Conservation (phyloP, 2,888 invertebrate genomes). For the Drosophila greeni region DNA sequence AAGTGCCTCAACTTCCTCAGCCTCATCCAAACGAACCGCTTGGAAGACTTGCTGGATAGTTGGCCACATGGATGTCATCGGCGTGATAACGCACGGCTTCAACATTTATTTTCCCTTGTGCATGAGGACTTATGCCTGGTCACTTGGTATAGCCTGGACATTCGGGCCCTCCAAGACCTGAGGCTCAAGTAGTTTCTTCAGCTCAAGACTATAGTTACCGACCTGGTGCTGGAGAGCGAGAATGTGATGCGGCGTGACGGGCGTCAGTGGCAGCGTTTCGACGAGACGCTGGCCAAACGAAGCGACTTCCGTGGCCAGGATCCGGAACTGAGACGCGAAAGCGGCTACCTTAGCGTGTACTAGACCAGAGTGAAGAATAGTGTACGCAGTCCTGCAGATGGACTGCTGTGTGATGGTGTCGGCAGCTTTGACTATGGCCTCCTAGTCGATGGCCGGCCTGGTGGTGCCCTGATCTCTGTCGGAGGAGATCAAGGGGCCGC, state of each 20-base stretch:
- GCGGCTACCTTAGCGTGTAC: slow-evolving; percentile 69
- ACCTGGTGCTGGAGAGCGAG: slow-evolving; percentile 92
- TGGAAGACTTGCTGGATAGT: slow-evolving; percentile 97
- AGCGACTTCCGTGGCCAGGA: slow-evolving; percentile 71
- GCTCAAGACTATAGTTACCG: slow-evolving; percentile 82
- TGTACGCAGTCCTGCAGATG: slow-evolving; percentile 78
- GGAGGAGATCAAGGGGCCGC: slow-evolving; percentile 82
- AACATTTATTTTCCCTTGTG: slow-evolving; percentile 99
- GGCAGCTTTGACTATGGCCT: slow-evolving; percentile 81
- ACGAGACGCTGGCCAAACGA: slow-evolving; percentile 87
- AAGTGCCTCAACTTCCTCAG: slow-evolving; percentile 98
- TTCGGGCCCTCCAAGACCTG: slow-evolving; percentile 90
- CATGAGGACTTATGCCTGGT: slow-evolving; percentile 94
- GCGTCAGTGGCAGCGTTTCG: slow-evolving; percentile 87
- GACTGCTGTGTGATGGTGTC: slow-evolving; percentile 88
- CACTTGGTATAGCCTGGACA: slow-evolving; percentile 96
- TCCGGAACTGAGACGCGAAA: slow-evolving; percentile 32
- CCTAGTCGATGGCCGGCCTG: slow-evolving; percentile 75
- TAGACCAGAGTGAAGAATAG: slow-evolving; percentile 43
- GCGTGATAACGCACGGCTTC: slow-evolving; percentile 97
- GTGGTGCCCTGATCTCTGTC: slow-evolving; percentile 77
- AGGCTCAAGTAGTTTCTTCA: slow-evolving; percentile 98
- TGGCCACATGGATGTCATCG: slow-evolving; percentile 99
- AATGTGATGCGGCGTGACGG: too few relatives aligned
- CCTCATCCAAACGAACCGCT: slow-evolving; percentile 91